Percentiles rank a stretch among this genome's conserved stretches.
Evolutionary conservation across 2,888 invertebrate species (phyloP).

Genomic region (Scaptomyza flava): DNA sequence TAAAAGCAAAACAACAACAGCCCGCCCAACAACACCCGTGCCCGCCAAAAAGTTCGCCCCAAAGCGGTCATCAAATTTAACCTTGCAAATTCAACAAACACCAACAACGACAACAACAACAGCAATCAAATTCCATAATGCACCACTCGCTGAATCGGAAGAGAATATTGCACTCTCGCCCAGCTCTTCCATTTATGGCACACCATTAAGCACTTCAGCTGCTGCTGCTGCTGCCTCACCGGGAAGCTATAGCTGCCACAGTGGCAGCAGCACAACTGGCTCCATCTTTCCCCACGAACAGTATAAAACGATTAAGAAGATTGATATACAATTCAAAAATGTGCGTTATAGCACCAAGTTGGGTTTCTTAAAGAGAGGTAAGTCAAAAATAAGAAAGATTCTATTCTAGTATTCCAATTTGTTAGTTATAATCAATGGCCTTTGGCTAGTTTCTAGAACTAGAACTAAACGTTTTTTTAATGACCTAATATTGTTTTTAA

Average conservation of each 20-base stretch:
- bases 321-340: conserved; percentile 82
- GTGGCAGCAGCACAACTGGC: conserved; percentile 37
- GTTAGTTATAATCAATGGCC: conserved; percentile 6
- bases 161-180: conserved; percentile 50
- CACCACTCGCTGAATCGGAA: conserved; percentile 49
- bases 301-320: conserved; percentile 70
- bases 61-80: conserved; percentile 64
- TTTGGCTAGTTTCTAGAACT: not conserved
- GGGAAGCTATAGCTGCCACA: conserved; percentile 23
- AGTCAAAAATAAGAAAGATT: conserved; percentile 22
- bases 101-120: conserved; percentile 23
- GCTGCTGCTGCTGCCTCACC: conserved; percentile 24
- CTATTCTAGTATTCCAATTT: too few species aligned
- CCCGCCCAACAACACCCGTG: conserved; percentile 66
- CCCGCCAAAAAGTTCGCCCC: conserved; percentile 54
- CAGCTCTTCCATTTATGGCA: conserved; percentile 55
- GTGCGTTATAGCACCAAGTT: conserved; percentile 73
- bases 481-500: too few species aligned
- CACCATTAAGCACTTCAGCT: conserved; percentile 43
- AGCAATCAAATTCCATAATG: conserved; percentile 26
- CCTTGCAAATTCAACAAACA: conserved; percentile 48
- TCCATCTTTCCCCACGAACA: conserved; percentile 74
- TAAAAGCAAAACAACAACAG: conserved; percentile 10
- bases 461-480: too few species aligned
- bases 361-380: conserved; percentile 81